phyloP scores from a whole-genome alignment of 2,797 vertebrate genomes.

The Anguilla anguilla region DNA sequence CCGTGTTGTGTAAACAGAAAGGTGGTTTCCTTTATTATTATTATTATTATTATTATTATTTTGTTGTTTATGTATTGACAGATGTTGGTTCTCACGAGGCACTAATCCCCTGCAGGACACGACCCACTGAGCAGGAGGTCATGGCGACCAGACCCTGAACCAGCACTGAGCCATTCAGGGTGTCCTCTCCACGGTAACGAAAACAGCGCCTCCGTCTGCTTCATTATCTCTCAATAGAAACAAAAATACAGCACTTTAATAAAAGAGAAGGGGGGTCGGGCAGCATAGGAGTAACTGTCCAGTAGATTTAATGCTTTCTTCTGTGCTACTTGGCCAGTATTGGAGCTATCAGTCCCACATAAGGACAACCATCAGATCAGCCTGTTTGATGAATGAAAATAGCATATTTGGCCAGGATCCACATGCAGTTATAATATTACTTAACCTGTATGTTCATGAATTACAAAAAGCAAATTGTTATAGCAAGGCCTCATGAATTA shows the following conservation, averaged over 20 bases:
- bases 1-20: constrained; percentile 24
- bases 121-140: neutral
- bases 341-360: neutral
- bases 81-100: constrained; percentile 22
- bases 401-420: neutral
- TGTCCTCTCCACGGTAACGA: neutral
- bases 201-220: neutral
- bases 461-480: neutral
- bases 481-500: neutral
- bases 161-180: neutral
- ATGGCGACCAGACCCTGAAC: neutral
- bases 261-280: neutral
- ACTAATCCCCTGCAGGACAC: constrained; percentile 14
- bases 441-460: neutral
- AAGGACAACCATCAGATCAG: neutral
- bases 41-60: neutral
- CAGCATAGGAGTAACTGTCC: neutral
- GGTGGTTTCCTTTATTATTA: constrained; percentile 22
- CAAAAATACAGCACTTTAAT: constrained; percentile 8
- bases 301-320: neutral
- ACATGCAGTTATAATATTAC: neutral
- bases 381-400: neutral
- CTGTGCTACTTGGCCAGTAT: neutral
- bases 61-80: constrained; percentile 25
- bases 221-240: constrained; percentile 20